Evolutionary conservation across 2,888 invertebrate genomes (phyloP).

Genomic region (Aspidiotus rigidus): DNA sequence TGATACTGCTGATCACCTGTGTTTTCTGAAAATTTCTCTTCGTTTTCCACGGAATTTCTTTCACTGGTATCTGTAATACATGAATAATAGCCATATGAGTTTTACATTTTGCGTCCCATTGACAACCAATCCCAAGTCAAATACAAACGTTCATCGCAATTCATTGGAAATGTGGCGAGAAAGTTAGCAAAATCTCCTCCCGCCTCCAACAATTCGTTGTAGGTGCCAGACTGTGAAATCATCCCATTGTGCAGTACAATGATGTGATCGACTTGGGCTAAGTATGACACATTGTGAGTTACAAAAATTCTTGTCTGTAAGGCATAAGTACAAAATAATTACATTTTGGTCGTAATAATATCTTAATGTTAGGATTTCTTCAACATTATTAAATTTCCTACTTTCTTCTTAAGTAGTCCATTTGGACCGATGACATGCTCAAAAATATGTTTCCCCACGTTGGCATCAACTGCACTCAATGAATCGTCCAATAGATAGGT

Average conservation of each 20-base stretch:
- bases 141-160: too few species aligned
- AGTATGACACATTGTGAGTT: conserved; percentile 88
- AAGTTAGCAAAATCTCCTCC: conserved; percentile 80
- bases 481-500: conserved; percentile 94
- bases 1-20: too few species aligned
- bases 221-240: conserved; percentile 82
- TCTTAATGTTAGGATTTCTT: background rate
- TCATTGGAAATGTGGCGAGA: conserved; percentile 56
- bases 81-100: too few species aligned
- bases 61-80: too few species aligned
- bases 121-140: too few species aligned
- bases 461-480: conserved; percentile 56
- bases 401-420: conserved; percentile 43
- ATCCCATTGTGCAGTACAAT: conserved; percentile 78
- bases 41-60: too few species aligned
- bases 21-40: too few species aligned
- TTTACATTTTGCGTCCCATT: too few species aligned
- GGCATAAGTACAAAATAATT: background rate
- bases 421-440: conserved; percentile 52
- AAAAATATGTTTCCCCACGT: conserved; percentile 57
- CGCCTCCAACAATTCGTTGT: conserved; percentile 75
- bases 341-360: background rate
- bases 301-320: conserved; percentile 72
- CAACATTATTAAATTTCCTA: conserved; percentile 25
- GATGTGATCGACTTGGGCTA: conserved; percentile 83